Evolutionary conservation across 2,888 invertebrate genomes (phyloP).

Genomic region (Hemaris fuciformis): DNA sequence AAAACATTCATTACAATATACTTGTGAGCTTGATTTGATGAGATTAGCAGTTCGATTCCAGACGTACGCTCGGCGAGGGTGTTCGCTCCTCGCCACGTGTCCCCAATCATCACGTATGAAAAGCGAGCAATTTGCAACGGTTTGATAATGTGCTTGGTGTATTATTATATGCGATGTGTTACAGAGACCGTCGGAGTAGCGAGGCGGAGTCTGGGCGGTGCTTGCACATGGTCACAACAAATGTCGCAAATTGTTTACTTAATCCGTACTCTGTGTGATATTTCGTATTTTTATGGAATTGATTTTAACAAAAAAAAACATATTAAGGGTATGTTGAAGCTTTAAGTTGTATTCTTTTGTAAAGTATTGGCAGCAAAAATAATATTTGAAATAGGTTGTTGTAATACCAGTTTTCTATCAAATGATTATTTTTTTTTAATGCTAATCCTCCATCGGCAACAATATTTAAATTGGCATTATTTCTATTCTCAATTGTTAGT

Average conservation of each 20-base stretch:
- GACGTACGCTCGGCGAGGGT: conserved; percentile 13
- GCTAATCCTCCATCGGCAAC: too few species aligned
- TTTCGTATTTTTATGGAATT: neutral
- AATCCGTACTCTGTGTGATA: neutral
- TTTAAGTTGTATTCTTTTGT: too few species aligned
- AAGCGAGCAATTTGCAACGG: conserved; percentile 29
- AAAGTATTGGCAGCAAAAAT: too few species aligned
- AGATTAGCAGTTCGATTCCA: conserved; percentile 10
- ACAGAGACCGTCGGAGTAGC: conserved; percentile 5
- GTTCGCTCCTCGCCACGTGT: conserved; percentile 35
- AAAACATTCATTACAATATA: neutral
- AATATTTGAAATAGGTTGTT: too few species aligned
- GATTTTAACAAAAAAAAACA: neutral
- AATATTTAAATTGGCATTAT: too few species aligned
- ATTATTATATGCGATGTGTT: conserved; percentile 26
- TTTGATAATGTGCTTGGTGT: conserved; percentile 18
- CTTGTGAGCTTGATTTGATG: conserved; percentile 6
- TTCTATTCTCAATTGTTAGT: too few species aligned
- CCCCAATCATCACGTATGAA: conserved; percentile 28
- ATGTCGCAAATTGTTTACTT: conserved; percentile 45
- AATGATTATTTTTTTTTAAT: too few species aligned
- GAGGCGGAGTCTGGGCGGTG: conserved; percentile 44
- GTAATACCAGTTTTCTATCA: too few species aligned
- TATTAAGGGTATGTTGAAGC: neutral
- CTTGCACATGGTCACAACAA: conserved; percentile 63